A percentile compares a stretch with the other conserved stretches of the same genome.
Evolutionary conservation across 2,113 vertebrate species (phyloP).

Genomic region (Aleadryas rufinucha): DNA sequence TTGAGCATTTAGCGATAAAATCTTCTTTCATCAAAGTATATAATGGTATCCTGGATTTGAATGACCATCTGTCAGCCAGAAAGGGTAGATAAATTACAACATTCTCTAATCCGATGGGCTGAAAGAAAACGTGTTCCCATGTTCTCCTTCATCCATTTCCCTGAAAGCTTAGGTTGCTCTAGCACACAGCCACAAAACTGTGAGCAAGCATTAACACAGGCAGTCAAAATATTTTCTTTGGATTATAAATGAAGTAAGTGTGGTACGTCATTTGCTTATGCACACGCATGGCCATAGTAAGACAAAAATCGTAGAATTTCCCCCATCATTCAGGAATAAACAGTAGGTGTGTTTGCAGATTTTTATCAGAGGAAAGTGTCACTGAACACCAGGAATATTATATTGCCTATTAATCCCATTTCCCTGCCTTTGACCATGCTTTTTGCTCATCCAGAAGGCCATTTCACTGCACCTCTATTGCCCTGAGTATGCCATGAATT

Average conservation of each 20-base stretch:
- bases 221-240: not conserved
- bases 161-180: conserved; percentile 33
- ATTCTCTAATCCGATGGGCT: conserved; percentile 54
- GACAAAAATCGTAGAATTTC: not conserved
- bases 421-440: not conserved
- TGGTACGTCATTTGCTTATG: rapidly evolving
- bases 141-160: conserved; percentile 51
- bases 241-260: not conserved
- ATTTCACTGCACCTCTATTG: not conserved
- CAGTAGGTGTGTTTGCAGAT: not conserved
- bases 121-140: conserved; percentile 44
- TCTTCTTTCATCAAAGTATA: conserved; percentile 38
- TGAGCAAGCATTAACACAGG: not conserved
- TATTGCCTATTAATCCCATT: not conserved
- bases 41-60: conserved; percentile 74
- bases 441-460: not conserved
- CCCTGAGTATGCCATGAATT: rapidly evolving
- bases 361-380: not conserved
- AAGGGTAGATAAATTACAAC: conserved; percentile 66
- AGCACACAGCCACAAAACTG: not conserved
- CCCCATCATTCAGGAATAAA: not conserved
- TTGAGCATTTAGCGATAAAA: conserved; percentile 54
- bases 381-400: not conserved
- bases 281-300: not conserved
- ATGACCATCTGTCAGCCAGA: conserved; percentile 73